Base-by-base conservation (phyloP, 1,140 invertebrate species). In the Coptotermes formosanus region DNA sequence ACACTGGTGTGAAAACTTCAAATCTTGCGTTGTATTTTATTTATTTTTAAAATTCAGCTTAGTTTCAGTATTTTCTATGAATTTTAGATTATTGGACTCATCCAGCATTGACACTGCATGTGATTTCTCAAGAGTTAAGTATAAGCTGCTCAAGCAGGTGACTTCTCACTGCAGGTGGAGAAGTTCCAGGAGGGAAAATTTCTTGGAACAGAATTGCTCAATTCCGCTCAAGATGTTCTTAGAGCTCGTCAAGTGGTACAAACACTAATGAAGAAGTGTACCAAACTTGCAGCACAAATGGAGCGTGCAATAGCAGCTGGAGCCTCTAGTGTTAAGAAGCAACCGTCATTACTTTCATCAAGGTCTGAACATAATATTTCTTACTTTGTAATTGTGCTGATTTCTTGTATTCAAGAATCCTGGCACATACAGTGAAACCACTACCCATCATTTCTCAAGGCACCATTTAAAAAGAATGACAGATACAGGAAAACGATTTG, bases 191-290 rank as follows among this genome's bases (percentile, higher is more conserved):
- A 90, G 25, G 94, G 92, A 86, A 95, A 94, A 89, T 92, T 93
- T 88, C 89, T 96, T 14, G 94, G 93, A 87, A 94, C 94, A 1
- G 95, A 96, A 87, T 89, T 96, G 69, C 90, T 97, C 38, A 96
- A 97, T 90, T 91, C 94, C 11, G 94, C 94, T 6, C 95, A 96
- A 89, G 90, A 94, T 88, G 91, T 96, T 84, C 89, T 97, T 25
- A 92, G 93, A 69, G 95, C 95, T 2, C 92, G 95, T 85, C 94
- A 94, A 87, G 95, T 94, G 85, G 93, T 97, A 19, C 92, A 93
- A 82, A 91, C 91, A 86, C 91, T 97, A 48, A 95, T 97, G 93
- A 94, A 94, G 89, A 96, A 96, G 90, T 97, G 96, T 88, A 92
- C 95, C 19, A 93, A 92, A 64, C 90, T 96, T 59, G 95, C 95